phyloP scores from a whole-genome alignment of 2,113 vertebrate species.

The Herpetotheres cachinnans region DNA sequence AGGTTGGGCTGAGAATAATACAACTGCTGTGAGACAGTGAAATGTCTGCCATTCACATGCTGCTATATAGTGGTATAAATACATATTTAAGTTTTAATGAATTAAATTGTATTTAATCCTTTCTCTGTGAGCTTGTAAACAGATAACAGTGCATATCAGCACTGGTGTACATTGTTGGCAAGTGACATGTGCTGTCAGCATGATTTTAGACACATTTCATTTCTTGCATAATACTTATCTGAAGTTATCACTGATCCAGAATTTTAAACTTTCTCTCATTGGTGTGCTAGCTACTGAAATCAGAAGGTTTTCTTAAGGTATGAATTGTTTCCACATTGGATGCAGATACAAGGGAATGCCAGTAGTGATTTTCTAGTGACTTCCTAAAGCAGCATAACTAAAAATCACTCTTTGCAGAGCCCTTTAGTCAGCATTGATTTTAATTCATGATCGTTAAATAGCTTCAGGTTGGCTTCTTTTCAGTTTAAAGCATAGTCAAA shows the following conservation, averaged over 20 bases:
- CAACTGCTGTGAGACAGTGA: neutral
- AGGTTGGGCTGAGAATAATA: constrained; percentile 15
- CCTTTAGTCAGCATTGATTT: constrained; percentile 5
- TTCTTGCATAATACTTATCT: neutral
- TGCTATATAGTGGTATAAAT: neutral
- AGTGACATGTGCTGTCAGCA: constrained; percentile 3
- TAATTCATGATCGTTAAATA: neutral
- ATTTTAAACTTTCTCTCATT: neutral
- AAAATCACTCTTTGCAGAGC: neutral
- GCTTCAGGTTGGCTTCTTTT: neutral
- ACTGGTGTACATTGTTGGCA: neutral
- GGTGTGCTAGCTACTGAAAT: neutral
- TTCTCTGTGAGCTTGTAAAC: constrained; percentile 13
- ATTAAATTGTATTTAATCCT: constrained; percentile 21
- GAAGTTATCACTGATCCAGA: neutral
- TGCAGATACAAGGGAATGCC: neutral
- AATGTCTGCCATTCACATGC: neutral
- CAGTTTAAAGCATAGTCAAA: neutral
- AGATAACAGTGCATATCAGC: neutral
- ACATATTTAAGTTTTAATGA: constrained; percentile 7
- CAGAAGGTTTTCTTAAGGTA: neutral
- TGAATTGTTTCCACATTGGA: neutral
- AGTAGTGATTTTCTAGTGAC: neutral
- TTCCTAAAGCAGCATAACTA: neutral
- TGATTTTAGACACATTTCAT: neutral